Percentiles rank a stretch among this genome's conserved stretches.
Evolutionary conservation across 2,888 invertebrate species (phyloP).

Genomic region (Melieria picta): DNA sequence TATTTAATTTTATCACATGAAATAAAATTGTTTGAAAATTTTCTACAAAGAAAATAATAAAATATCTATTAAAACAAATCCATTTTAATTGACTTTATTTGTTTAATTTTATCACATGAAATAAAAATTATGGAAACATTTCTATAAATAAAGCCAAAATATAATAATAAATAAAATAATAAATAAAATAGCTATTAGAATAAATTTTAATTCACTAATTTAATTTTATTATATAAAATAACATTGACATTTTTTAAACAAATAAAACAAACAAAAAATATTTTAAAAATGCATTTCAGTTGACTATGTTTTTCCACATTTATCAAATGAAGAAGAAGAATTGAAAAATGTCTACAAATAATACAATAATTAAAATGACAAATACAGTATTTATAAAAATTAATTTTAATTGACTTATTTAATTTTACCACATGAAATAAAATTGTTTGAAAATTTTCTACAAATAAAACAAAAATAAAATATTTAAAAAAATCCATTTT

Average conservation of each 20-base stretch:
- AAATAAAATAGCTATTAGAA: not conserved
- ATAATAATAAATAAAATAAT: not conserved
- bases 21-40: not conserved
- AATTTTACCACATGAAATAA: not conserved
- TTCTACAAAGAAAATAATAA: not conserved
- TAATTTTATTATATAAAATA: not conserved
- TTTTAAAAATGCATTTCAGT: too few species aligned
- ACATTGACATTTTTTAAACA: not conserved
- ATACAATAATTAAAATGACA: too few species aligned
- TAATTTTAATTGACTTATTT: too few species aligned
- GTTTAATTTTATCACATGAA: too few species aligned
- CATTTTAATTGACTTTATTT: too few species aligned
- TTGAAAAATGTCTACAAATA: too few species aligned
- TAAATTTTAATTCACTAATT: not conserved
- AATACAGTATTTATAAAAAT: too few species aligned
- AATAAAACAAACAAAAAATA: conserved; percentile 2
- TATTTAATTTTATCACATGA: too few species aligned
- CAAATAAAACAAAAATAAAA: not conserved
- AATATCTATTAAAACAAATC: not conserved
- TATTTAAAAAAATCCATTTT: not conserved
- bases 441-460: not conserved
- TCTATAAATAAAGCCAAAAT: not conserved
- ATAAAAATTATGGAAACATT: too few species aligned
- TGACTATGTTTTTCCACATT: too few species aligned
- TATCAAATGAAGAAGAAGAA: too few species aligned